A percentile compares a stretch with the other conserved stretches of the same genome.
Evolutionary conservation across 2,797 vertebrate genomes (phyloP).

Genomic region (Diglossa cyanea): DNA sequence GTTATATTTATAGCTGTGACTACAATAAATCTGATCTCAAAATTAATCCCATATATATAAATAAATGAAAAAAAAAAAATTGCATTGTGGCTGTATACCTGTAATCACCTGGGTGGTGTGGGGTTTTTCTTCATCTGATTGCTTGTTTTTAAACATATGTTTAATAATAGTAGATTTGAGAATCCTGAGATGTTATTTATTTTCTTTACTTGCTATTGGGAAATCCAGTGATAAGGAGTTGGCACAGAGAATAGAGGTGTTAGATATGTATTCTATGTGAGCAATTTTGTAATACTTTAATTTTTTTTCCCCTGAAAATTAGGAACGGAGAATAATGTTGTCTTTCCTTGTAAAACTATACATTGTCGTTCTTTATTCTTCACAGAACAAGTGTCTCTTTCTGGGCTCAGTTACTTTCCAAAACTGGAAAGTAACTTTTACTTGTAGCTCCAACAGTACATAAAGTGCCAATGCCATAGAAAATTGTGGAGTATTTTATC

Average conservation of each 20-base stretch:
- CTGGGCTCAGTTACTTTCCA: neutral
- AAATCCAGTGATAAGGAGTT: neutral
- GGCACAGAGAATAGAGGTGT: neutral
- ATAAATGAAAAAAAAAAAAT: neutral
- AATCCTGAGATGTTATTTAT: neutral
- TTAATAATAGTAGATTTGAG: neutral
- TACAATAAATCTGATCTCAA: neutral
- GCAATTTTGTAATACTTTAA: neutral
- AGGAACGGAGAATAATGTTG: fast-evolving
- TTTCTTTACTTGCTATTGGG: neutral
- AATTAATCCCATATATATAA: neutral
- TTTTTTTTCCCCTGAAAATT: neutral
- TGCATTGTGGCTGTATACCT: neutral
- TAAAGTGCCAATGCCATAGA: neutral
- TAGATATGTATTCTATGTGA: neutral
- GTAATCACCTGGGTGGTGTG: neutral
- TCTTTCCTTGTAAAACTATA: neutral
- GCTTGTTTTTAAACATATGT: neutral
- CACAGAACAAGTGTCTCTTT: neutral
- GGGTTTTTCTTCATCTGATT: neutral
- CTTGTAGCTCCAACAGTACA: neutral
- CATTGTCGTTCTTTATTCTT: neutral
- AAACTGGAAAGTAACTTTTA: neutral
- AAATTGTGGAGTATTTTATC: neutral
- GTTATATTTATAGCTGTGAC: neutral